Base-by-base conservation (phyloP, 2,113 vertebrate genomes). In the Orthonyx spaldingii region DNA sequence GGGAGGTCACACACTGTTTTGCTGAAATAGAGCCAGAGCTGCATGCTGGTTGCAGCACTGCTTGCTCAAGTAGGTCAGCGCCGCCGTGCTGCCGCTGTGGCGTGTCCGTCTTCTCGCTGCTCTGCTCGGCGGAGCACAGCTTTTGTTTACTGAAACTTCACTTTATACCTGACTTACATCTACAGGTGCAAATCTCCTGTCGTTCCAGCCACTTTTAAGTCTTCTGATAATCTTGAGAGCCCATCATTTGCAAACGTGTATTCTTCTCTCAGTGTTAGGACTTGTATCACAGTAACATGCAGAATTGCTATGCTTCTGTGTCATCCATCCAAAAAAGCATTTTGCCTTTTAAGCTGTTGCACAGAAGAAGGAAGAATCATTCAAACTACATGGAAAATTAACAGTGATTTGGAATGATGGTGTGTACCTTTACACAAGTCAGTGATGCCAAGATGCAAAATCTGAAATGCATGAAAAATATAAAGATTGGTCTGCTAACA, bases 21-120 rank as follows among this genome's bases (percentile, higher is more conserved):
- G 63, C 39, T 76, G 75, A 76, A 97, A 39, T 26, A 70, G 63
- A 95, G 83, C 26, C 83, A 81, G 80, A 74, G 72, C 83, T 86
- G 50, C 70, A 8, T 13, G 30, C 60, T 72, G 63, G 49, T 57
- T 46, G 7, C 30, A 41, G 44, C 33, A 35, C 70, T 88, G 79
- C 42, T 71, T 70, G 59, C 68, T 70, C 71, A 92, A 89, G 68
- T 63, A 93, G 95, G 76, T 86, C 90, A 90, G 86, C 46, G 9
- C 71, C 20, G 13, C 63, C 3, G 32, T 30, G 82, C 21, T 85
- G 4, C 44, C 24, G 17, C 46, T 16, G n/a, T 30, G 39, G 13
- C 0, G 1, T 8, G 17, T 41, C n/a, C 59, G 15, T 49, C 53
- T 65, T 87, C 72, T n/a, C 1, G 0, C 33, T 79, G 69, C 82